Conservation (phyloP, 2,797 vertebrate species). For the Tragelaphus eurycerus region DNA sequence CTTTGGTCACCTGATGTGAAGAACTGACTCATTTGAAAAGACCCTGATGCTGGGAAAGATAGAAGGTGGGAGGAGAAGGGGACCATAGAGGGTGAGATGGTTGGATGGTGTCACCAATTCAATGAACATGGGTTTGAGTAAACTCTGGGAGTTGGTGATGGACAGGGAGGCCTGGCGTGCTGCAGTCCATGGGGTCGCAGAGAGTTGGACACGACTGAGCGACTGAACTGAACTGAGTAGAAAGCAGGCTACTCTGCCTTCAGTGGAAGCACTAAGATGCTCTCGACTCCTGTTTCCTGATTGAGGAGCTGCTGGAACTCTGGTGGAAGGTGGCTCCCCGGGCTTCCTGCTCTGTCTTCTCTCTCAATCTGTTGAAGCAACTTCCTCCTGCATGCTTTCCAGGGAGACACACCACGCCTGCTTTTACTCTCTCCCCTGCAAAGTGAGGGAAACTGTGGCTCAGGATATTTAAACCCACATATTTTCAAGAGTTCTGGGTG, state of each 20-base stretch:
- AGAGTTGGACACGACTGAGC: background rate
- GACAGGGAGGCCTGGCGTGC: background rate
- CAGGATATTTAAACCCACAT: background rate
- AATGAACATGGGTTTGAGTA: background rate
- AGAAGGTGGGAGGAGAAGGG: background rate
- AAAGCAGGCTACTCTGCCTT: constrained; percentile 26
- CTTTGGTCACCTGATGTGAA: background rate
- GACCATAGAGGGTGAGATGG: background rate
- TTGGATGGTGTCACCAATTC: background rate
- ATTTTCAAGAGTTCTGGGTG: background rate
- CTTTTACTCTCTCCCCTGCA: background rate
- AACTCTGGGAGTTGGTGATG: background rate
- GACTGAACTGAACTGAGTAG: background rate
- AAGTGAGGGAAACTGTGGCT: background rate
- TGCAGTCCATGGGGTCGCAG: background rate
- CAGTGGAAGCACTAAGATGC: background rate
- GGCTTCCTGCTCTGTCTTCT: background rate
- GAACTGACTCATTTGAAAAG: background rate
- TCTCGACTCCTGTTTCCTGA: background rate
- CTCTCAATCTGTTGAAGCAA: background rate
- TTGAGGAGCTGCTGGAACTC: background rate
- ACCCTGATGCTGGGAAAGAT: background rate
- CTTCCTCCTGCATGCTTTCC: background rate
- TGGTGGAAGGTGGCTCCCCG: background rate
- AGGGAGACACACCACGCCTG: background rate